These are phyloP conservation scores for Empidonax traillii DNA, from an alignment of 2,113 vertebrate genomes.

Conservation along the genomic window DNA sequence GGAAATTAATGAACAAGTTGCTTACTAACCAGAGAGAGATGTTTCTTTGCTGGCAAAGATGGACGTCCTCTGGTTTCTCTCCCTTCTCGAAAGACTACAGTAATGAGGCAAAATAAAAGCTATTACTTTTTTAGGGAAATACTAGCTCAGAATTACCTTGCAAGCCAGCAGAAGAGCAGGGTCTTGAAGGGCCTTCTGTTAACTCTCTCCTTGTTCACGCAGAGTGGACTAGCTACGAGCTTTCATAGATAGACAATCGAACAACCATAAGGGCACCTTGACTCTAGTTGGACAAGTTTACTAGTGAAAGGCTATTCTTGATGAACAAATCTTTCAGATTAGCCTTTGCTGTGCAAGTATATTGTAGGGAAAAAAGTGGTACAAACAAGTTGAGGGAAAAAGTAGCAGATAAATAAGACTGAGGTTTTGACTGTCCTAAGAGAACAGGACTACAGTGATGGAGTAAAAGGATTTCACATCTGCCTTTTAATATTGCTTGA, in stretches of 20 bases:
- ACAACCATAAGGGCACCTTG: background rate
- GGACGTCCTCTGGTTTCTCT: background rate
- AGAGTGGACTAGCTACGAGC: background rate
- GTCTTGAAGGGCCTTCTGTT: background rate
- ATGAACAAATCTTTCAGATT: background rate
- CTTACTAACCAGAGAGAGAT: background rate
- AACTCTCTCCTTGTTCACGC: background rate
- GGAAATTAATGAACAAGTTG: background rate
- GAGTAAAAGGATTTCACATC: background rate
- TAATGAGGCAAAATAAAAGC: background rate
- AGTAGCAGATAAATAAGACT: background rate
- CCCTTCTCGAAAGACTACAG: background rate
- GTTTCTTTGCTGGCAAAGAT: background rate
- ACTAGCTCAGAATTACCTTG: background rate
- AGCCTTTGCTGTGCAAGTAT: background rate
- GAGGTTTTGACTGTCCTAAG: background rate
- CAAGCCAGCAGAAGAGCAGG: background rate
- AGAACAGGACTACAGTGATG: background rate
- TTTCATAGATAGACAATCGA: background rate
- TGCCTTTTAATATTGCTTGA: background rate
- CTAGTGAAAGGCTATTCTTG: background rate
- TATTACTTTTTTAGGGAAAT: background rate
- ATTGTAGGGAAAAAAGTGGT: background rate
- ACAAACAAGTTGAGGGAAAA: background rate
- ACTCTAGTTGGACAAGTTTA: background rate